A percentile compares a stretch with the other conserved stretches of the same genome.
These are phyloP conservation scores for Drosophila sordidapex DNA, from an alignment of 2,888 invertebrate species.

Conservation along the genomic window DNA sequence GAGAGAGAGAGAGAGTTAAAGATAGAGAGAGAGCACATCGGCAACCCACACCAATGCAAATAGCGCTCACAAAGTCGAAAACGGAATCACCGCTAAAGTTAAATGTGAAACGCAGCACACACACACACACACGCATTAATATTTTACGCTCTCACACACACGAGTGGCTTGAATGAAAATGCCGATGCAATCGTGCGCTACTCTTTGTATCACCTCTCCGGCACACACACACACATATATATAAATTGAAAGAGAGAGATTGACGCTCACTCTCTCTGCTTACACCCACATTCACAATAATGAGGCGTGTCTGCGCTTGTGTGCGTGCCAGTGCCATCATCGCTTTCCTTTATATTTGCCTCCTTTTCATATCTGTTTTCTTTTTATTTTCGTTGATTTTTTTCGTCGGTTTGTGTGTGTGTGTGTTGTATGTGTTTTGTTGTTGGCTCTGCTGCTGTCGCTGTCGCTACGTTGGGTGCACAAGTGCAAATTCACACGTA, in stretches of 20 bases:
- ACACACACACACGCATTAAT: constrained; percentile 5
- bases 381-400: constrained; percentile 62
- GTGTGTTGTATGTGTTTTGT: constrained; percentile 30
- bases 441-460: constrained; percentile 23
- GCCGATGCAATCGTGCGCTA: constrained; percentile 77
- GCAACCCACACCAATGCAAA: constrained; percentile 43
- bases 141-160: constrained; percentile 33
- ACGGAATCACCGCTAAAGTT: constrained; percentile 74
- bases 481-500: constrained; percentile 81
- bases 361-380: constrained; percentile 69
- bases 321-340: constrained; percentile 67
- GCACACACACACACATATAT: constrained; percentile 15
- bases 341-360: constrained; percentile 73
- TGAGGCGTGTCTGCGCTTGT: constrained; percentile 46
- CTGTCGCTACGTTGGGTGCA: constrained; percentile 60
- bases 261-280: constrained; percentile 16
- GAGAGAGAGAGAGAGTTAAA: background rate
- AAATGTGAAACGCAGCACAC: constrained; percentile 62
- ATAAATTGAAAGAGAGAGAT: constrained; percentile 9
- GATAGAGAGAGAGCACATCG: constrained; percentile 5
- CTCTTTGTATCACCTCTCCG: constrained; percentile 45
- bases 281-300: constrained; percentile 39
- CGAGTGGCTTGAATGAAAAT: constrained; percentile 80
- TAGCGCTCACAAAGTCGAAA: constrained; percentile 59
- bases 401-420: constrained; percentile 28